Percentiles rank a stretch among this genome's conserved stretches.
These are phyloP conservation scores for Digitonthophagus gazella DNA, from an alignment of 2,888 invertebrate species.

Conservation along the genomic window DNA sequence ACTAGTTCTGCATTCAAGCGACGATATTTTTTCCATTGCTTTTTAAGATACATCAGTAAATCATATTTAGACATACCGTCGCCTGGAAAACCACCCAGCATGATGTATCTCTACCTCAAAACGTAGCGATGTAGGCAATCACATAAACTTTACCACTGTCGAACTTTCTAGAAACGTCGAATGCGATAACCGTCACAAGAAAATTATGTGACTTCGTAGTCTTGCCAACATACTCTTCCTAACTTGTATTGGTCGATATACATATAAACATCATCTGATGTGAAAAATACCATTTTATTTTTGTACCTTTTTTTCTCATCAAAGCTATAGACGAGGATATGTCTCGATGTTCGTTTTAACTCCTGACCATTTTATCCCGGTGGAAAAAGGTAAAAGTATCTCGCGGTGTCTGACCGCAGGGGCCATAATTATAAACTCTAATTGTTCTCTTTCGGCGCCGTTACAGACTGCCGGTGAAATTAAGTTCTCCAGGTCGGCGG, in stretches of 20 bases:
- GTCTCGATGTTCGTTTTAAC: neutral
- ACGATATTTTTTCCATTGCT: neutral
- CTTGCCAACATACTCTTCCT: neutral
- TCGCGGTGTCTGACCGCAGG: constrained; percentile 1
- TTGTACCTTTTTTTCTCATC: neutral
- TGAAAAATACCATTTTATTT: neutral
- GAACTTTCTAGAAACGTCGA: neutral
- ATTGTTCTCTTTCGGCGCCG: constrained; percentile 19
- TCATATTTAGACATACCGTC: neutral
- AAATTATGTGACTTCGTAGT: neutral
- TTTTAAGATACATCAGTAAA: neutral
- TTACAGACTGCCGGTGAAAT: constrained; percentile 10
- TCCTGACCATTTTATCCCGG: neutral
- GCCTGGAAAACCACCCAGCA: neutral
- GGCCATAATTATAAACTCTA: constrained; percentile 18
- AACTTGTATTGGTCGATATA: neutral
- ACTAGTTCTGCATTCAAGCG: neutral
- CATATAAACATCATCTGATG: neutral
- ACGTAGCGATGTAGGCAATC: neutral
- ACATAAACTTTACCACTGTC: neutral
- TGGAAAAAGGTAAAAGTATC: neutral
- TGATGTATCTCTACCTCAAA: neutral
- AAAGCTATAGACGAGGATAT: neutral
- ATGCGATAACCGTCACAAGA: neutral
- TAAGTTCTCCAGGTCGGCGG: constrained; percentile 4